These are phyloP conservation scores for Drosophila diplacantha DNA, from an alignment of 2,888 invertebrate species.

Conservation along the genomic window DNA sequence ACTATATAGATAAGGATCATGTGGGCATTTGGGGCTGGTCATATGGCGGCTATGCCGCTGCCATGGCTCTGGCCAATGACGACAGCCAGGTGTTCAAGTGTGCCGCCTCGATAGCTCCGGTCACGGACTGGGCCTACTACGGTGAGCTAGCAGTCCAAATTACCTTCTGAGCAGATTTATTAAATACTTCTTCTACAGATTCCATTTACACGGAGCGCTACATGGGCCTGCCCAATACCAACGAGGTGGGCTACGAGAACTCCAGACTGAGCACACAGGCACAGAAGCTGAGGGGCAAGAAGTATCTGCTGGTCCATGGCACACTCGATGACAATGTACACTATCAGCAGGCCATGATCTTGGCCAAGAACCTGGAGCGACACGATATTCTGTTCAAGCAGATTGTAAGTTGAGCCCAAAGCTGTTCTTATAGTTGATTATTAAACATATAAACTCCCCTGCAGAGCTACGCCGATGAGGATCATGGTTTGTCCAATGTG, in stretches of 20 bases:
- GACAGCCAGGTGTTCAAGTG: slow-evolving; percentile 88
- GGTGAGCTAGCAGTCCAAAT: too few species aligned
- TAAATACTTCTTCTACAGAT: too few species aligned
- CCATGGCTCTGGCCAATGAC: slow-evolving; percentile 90
- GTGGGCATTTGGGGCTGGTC: slow-evolving; percentile 99
- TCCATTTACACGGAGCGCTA: slow-evolving; percentile 98
- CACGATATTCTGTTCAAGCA: slow-evolving; percentile 93
- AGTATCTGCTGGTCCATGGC: slow-evolving; percentile 94
- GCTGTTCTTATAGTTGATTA: not conserved
- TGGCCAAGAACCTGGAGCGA: slow-evolving; percentile 90
- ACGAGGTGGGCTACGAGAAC: slow-evolving; percentile 84
- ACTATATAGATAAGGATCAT: slow-evolving; percentile 87
- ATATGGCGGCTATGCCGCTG: slow-evolving; percentile 96
- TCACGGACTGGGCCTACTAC: slow-evolving; percentile 97
- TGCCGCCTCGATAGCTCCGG: slow-evolving; percentile 96
- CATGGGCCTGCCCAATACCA: slow-evolving; percentile 91
- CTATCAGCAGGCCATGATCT: slow-evolving; percentile 96
- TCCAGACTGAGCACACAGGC: slow-evolving; percentile 87
- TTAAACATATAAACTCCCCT: not conserved
- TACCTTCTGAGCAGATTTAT: too few species aligned
- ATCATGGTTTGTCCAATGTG: slow-evolving; percentile 90
- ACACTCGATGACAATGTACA: slow-evolving; percentile 98
- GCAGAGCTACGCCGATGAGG: slow-evolving; percentile 96
- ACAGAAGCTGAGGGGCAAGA: slow-evolving; percentile 83
- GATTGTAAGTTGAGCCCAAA: slow-evolving; percentile 83